A percentile compares a stretch with the other conserved stretches of the same genome.
Conservation (phyloP, 2,113 vertebrate genomes). For the Oxyruncus cristatus region DNA sequence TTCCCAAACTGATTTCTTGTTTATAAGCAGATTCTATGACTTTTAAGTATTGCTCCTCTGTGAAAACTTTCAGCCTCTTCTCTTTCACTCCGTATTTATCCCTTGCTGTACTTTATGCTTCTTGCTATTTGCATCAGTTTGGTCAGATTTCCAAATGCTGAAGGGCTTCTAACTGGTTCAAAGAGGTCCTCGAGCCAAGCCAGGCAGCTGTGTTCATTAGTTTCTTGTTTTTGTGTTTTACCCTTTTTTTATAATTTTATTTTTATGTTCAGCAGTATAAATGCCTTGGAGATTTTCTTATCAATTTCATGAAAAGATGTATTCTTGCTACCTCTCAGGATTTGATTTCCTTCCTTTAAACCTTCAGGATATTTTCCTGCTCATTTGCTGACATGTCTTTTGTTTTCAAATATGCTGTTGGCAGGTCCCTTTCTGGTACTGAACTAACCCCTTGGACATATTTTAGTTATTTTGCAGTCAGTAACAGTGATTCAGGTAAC, state of each 20-base stretch:
- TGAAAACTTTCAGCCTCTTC: not conserved
- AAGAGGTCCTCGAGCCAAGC: slow-evolving; percentile 16
- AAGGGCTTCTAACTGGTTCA: slow-evolving; percentile 28
- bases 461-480: not conserved
- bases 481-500: not conserved
- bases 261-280: slow-evolving; percentile 39
- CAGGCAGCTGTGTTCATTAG: slow-evolving; percentile 44
- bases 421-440: not conserved
- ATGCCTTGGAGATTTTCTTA: slow-evolving; percentile 52
- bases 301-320: not conserved
- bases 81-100: not conserved
- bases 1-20: not conserved
- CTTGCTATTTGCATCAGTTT: not conserved
- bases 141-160: not conserved
- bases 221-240: slow-evolving; percentile 20
- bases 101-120: not conserved
- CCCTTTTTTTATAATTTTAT: not conserved
- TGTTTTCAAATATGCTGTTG: slow-evolving; percentile 14
- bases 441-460: not conserved
- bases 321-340: not conserved
- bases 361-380: slow-evolving; percentile 42
- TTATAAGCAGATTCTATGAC: not conserved
- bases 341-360: slow-evolving; percentile 39
- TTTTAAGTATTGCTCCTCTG: not conserved
- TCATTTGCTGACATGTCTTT: slow-evolving; percentile 38